Conservation (phyloP, 2,113 vertebrate genomes). For the Heliornis fulica region DNA sequence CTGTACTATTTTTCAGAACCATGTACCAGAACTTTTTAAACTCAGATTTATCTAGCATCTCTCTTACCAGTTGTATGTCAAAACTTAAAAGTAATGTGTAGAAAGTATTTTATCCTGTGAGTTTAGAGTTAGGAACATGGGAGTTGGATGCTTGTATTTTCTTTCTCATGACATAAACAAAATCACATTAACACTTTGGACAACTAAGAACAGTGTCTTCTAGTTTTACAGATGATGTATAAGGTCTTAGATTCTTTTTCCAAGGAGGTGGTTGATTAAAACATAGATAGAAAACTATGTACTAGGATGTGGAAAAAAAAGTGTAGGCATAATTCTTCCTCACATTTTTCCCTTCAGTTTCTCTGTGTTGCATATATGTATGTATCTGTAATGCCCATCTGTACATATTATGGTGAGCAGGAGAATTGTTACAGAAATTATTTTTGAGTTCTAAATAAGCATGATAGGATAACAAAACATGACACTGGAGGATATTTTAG, state of each 20-base stretch:
- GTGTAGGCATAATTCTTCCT: neutral
- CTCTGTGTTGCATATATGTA: neutral
- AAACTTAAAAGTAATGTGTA: neutral
- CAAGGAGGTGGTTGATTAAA: neutral
- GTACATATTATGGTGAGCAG: neutral
- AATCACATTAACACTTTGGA: neutral
- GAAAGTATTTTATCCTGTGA: neutral
- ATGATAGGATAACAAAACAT: neutral
- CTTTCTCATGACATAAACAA: neutral
- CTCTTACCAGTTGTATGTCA: neutral
- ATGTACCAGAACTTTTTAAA: neutral
- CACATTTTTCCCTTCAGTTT: neutral
- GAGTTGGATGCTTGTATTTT: neutral
- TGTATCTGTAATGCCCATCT: neutral
- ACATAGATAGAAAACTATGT: neutral
- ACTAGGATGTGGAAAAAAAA: neutral
- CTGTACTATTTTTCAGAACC: neutral
- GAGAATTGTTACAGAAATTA: neutral
- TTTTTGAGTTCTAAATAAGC: neutral
- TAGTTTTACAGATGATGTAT: neutral
- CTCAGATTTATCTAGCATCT: neutral
- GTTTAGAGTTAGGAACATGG: neutral
- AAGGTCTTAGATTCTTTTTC: neutral
- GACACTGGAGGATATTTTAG: neutral
- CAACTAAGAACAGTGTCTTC: neutral